These are phyloP conservation scores for Trichopria drosophilae DNA, from an alignment of 2,888 invertebrate genomes.

Conservation along the genomic window DNA sequence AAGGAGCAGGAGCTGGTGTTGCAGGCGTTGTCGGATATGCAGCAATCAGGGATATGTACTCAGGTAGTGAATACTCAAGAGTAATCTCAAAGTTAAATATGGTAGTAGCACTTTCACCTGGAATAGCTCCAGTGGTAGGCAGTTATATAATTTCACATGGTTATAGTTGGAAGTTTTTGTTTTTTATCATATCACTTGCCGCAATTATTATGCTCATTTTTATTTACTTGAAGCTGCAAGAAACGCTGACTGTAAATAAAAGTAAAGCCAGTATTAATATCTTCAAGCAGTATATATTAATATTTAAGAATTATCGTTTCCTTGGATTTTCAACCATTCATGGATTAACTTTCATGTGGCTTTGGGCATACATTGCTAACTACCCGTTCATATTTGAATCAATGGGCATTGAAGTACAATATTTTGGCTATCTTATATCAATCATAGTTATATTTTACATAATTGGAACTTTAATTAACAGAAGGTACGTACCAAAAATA, in stretches of 20 bases:
- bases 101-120: slow-evolving; percentile 22
- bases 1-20: slow-evolving; percentile 23
- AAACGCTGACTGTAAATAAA: slow-evolving; percentile 18
- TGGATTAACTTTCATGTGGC: slow-evolving; percentile 21
- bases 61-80: slow-evolving; percentile 21
- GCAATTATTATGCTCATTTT: slow-evolving; percentile 20
- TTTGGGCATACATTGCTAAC: slow-evolving; percentile 20
- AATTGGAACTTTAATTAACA: slow-evolving; percentile 22
- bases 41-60: slow-evolving; percentile 23
- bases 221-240: slow-evolving; percentile 19
- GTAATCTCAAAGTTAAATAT: slow-evolving; percentile 22
- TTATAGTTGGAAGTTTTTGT: slow-evolving; percentile 18
- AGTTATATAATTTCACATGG: slow-evolving; percentile 22
- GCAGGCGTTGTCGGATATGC: slow-evolving; percentile 20
- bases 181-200: slow-evolving; percentile 18
- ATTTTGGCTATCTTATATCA: slow-evolving; percentile 19
- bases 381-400: slow-evolving; percentile 20
- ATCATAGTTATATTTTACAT: slow-evolving; percentile 21
- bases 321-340: slow-evolving; percentile 20
- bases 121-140: slow-evolving; percentile 23
- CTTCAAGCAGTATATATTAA: slow-evolving; percentile 18
- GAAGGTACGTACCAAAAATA: slow-evolving; percentile 21
- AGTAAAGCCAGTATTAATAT: slow-evolving; percentile 19
- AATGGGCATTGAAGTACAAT: slow-evolving; percentile 20
- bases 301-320: slow-evolving; percentile 20